These are phyloP conservation scores for Lepidostoma basale DNA, from an alignment of 1,140 invertebrate genomes.

Conservation along the genomic window DNA sequence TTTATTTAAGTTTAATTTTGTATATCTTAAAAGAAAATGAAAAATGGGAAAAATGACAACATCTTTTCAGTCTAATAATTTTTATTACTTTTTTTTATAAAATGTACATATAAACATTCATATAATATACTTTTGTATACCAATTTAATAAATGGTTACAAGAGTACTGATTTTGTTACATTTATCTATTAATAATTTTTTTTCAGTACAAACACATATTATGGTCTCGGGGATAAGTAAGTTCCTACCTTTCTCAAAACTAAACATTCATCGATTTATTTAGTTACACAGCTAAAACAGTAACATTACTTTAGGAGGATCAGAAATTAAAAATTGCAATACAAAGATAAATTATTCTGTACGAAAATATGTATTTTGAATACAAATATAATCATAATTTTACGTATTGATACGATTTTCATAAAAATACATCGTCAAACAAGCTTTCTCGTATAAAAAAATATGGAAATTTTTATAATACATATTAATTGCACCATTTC, in stretches of 20 bases:
- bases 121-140: slow-evolving; percentile 17
- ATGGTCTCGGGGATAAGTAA: slow-evolving; percentile 3
- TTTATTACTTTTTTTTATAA: slow-evolving; percentile 35
- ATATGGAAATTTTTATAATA: too few relatives aligned
- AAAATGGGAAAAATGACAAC: not conserved
- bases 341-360: too few relatives aligned
- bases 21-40: too few relatives aligned
- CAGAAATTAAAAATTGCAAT: too few relatives aligned
- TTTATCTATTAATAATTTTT: slow-evolving; percentile 15
- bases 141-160: slow-evolving; percentile 25
- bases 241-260: not conserved
- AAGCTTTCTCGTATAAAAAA: too few relatives aligned
- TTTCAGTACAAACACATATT: slow-evolving; percentile 26
- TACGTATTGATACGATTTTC: too few relatives aligned
- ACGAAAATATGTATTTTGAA: too few relatives aligned
- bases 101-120: slow-evolving; percentile 39
- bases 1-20: too few relatives aligned
- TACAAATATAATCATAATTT: too few relatives aligned
- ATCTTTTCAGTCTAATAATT: slow-evolving; percentile 33
- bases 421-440: too few relatives aligned
- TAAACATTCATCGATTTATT: not conserved
- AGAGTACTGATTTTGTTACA: slow-evolving; percentile 18
- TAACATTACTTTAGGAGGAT: not conserved
- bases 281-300: not conserved
- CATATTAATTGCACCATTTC: too few relatives aligned